These are phyloP conservation scores for Lomographa bimaculata DNA, from an alignment of 2,888 invertebrate species.

Conservation along the genomic window DNA sequence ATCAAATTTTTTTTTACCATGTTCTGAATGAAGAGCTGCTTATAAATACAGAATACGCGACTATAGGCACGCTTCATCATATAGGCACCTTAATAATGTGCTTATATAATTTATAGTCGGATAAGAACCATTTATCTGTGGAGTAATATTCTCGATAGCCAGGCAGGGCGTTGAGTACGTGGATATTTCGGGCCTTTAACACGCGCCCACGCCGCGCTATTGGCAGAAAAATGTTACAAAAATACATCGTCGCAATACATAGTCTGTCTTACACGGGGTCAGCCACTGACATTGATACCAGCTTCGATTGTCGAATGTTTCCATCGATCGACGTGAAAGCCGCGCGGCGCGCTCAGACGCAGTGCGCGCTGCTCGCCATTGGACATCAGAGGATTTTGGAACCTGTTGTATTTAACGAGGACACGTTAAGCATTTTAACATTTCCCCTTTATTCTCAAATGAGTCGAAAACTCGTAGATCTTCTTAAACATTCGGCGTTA, in stretches of 20 bases:
- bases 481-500: constrained; percentile 53
- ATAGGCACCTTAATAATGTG: too few relatives aligned
- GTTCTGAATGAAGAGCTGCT: too few relatives aligned
- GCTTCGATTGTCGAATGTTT: constrained; percentile 32
- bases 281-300: constrained; percentile 58
- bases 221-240: constrained; percentile 74
- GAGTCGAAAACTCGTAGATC: constrained; percentile 44
- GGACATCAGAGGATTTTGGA: constrained; percentile 18
- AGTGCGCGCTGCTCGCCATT: constrained; percentile 6
- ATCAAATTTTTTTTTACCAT: too few relatives aligned
- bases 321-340: constrained; percentile 17
- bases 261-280: constrained; percentile 52
- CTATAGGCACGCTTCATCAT: too few relatives aligned
- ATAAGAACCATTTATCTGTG: constrained; percentile 60
- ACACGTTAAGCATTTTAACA: constrained; percentile 29
- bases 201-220: constrained; percentile 70
- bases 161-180: constrained; percentile 68
- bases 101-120: too few relatives aligned
- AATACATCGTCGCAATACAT: constrained; percentile 67
- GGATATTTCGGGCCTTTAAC: constrained; percentile 75
- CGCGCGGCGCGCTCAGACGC: constrained; percentile 4
- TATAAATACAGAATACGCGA: too few relatives aligned
- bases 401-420: constrained; percentile 21
- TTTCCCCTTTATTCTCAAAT: constrained; percentile 31
- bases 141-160: constrained; percentile 64